These are phyloP conservation scores for Cochlearius cochlearius DNA, from an alignment of 2,113 vertebrate species.

Conservation along the genomic window DNA sequence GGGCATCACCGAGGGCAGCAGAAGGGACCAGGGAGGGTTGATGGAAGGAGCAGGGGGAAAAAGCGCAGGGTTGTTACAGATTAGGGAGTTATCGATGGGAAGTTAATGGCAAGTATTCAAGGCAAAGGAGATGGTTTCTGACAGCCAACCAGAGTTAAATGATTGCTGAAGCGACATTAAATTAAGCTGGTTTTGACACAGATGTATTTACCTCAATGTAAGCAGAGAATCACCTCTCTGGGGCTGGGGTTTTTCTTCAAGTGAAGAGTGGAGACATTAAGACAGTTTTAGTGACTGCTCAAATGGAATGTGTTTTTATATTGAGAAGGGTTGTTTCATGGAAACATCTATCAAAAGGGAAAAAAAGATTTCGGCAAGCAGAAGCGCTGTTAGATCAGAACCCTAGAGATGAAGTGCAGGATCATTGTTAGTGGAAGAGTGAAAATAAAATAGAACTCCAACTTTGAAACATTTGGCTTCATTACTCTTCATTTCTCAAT, in stretches of 20 bases:
- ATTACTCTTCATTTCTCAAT: conserved; percentile 30
- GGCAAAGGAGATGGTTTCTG: conserved; percentile 4
- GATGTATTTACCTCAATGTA: conserved; percentile 5
- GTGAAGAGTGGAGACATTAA: not conserved
- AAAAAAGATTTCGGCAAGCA: conserved; percentile 2
- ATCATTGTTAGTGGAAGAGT: not conserved
- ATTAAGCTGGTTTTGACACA: conserved; percentile 1
- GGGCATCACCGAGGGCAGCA: not conserved
- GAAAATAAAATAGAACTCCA: conserved; percentile 31
- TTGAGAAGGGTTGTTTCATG: conserved; percentile 25
- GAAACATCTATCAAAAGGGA: conserved; percentile 45
- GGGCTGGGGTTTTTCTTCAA: not conserved
- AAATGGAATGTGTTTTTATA: conserved; percentile 32
- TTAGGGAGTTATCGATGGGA: not conserved
- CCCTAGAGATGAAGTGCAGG: not conserved
- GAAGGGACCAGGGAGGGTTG: not conserved
- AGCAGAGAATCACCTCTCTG: not conserved
- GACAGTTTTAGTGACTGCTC: conserved; percentile 38
- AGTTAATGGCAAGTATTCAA: not conserved
- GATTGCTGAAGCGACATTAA: not conserved
- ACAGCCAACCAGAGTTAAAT: not conserved
- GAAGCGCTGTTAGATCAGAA: conserved; percentile 6
- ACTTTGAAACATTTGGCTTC: conserved; percentile 28
- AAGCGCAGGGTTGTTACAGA: not conserved
- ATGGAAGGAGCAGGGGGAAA: not conserved